Evolutionary conservation across 2,113 vertebrate species (phyloP).

Genomic region (Phylloscopus whistleri): DNA sequence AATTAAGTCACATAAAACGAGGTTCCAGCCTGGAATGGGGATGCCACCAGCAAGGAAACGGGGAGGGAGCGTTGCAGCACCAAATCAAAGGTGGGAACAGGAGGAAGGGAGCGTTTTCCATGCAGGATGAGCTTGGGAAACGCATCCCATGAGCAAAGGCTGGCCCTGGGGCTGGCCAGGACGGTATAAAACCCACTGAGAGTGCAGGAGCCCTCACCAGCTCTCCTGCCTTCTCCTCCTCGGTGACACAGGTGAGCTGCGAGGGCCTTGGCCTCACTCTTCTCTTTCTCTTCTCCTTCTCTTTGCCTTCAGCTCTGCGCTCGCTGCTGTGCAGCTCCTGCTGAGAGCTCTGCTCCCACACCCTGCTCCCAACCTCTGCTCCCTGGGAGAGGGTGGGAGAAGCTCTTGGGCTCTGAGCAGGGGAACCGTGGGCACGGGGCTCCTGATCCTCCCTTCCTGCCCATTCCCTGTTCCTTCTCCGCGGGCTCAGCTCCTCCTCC

Average conservation of each 20-base stretch:
- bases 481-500: too few relatives aligned
- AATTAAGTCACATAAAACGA: neutral
- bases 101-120: neutral
- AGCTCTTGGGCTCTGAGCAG: neutral
- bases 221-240: neutral
- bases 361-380: neutral
- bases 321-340: rapidly evolving
- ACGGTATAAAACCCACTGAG: neutral
- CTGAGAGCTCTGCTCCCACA: neutral
- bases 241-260: neutral
- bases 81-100: neutral
- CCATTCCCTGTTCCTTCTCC: rapidly evolving
- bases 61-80: neutral
- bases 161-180: neutral
- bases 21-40: neutral
- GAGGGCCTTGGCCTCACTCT: rapidly evolving
- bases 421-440: rapidly evolving
- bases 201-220: neutral
- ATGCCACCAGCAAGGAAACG: neutral
- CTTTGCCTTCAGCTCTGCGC: neutral
- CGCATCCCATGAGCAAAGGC: neutral
- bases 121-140: neutral
- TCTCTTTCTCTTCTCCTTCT: neutral
- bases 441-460: too few relatives aligned
- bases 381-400: neutral